phyloP scores from a whole-genome alignment of 2,113 vertebrate species.

The Pelecanus crispus region DNA sequence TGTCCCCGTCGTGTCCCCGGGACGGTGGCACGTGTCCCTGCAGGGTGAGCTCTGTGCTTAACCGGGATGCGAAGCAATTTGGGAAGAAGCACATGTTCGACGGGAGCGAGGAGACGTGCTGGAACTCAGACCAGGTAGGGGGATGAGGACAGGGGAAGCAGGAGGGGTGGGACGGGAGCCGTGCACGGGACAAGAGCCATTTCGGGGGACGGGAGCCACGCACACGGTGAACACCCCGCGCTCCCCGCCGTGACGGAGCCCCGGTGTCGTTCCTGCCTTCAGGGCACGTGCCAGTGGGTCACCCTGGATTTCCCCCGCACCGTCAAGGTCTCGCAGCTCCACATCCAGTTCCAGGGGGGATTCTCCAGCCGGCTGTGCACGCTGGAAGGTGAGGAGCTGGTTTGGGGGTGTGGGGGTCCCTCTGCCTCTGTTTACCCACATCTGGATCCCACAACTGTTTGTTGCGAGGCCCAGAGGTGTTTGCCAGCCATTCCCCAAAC shows the following conservation, averaged over 20 bases:
- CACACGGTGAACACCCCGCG: rapidly evolving
- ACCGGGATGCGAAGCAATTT: constrained; percentile 86
- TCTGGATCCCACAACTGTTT: background rate
- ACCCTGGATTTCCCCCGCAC: constrained; percentile 82
- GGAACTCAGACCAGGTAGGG: constrained; percentile 92
- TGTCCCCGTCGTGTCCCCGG: background rate
- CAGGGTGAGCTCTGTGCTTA: constrained; percentile 92
- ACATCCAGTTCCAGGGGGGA: constrained; percentile 93
- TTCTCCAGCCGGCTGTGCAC: constrained; percentile 84
- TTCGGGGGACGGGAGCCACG: rapidly evolving
- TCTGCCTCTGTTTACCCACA: background rate
- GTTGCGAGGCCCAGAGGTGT: rapidly evolving
- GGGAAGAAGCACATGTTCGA: constrained; percentile 95
- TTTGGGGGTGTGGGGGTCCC: rapidly evolving
- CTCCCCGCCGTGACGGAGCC: background rate
- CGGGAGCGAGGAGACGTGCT: constrained; percentile 87
- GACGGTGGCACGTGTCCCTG: rapidly evolving
- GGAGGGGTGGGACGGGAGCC: background rate
- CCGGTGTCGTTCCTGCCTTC: background rate
- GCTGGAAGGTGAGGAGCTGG: constrained; percentile 80
- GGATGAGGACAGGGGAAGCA: rapidly evolving
- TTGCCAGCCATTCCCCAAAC: rapidly evolving
- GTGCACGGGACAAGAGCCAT: background rate
- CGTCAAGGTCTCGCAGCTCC: constrained; percentile 76
- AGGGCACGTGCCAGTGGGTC: constrained; percentile 92